Evolutionary conservation across 2,797 vertebrate species (phyloP).

Genomic region (Poecilia wingei): DNA sequence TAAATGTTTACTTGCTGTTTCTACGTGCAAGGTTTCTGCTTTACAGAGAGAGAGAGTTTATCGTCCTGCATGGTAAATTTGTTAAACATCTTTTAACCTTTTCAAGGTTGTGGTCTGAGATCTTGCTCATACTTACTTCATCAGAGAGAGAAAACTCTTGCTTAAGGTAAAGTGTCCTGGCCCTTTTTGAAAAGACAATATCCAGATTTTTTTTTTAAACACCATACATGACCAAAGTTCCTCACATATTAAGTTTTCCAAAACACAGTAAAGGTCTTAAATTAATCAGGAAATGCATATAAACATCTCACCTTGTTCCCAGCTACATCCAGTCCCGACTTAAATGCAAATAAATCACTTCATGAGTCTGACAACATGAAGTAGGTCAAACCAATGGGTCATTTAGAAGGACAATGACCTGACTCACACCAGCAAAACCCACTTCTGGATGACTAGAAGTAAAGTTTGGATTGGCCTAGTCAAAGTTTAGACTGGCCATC

Average conservation of each 20-base stretch:
- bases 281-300: too few species aligned
- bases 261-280: too few species aligned
- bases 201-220: too few species aligned
- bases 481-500: background rate
- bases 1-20: background rate
- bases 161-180: background rate
- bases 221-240: too few species aligned
- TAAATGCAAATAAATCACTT: too few species aligned
- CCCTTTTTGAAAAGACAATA: background rate
- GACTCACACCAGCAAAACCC: background rate
- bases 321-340: too few species aligned
- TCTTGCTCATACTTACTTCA: background rate
- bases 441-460: background rate
- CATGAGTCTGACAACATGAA: too few species aligned
- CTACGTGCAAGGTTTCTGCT: background rate
- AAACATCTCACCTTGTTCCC: too few species aligned
- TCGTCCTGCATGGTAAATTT: background rate
- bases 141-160: background rate
- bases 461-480: background rate
- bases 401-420: background rate
- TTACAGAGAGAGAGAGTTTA: background rate
- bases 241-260: too few species aligned
- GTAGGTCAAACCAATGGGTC: background rate
- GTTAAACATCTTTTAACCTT: background rate
- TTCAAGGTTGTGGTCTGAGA: background rate